These are phyloP conservation scores for Asbolus verrucosus DNA, from an alignment of 1,140 invertebrate genomes.

Conservation along the genomic window DNA sequence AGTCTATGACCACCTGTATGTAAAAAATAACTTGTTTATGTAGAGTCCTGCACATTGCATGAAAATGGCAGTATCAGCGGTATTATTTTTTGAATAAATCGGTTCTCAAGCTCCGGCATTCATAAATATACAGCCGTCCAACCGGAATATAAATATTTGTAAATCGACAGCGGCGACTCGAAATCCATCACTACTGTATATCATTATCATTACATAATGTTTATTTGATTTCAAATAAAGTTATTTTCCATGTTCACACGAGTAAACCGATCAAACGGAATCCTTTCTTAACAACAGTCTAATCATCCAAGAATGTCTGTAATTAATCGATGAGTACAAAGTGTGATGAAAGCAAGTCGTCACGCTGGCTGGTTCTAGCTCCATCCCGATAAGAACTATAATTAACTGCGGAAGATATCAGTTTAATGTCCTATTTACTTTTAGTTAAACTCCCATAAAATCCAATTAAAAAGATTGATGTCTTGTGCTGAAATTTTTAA, in stretches of 20 bases:
- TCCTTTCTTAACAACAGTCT: neutral
- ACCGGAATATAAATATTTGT: neutral
- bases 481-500: too few species aligned
- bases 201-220: neutral
- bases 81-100: neutral
- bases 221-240: neutral
- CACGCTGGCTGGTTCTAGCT: conserved; percentile 26
- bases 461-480: too few species aligned
- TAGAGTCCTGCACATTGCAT: too few species aligned
- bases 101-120: neutral
- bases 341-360: conserved; percentile 27
- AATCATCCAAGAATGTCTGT: conserved; percentile 25
- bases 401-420: conserved; percentile 10
- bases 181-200: conserved; percentile 12
- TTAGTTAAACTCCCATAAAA: too few species aligned
- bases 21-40: too few species aligned
- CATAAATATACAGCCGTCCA: conserved; percentile 1
- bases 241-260: conserved; percentile 4
- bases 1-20: too few species aligned
- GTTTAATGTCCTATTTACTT: conserved; percentile 30
- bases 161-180: neutral
- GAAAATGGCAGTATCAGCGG: too few species aligned
- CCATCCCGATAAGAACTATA: conserved; percentile 19
- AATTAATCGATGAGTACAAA: conserved; percentile 35
- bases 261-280: neutral